Conservation (phyloP, 1,140 invertebrate species). For the Aethina tumida region DNA sequence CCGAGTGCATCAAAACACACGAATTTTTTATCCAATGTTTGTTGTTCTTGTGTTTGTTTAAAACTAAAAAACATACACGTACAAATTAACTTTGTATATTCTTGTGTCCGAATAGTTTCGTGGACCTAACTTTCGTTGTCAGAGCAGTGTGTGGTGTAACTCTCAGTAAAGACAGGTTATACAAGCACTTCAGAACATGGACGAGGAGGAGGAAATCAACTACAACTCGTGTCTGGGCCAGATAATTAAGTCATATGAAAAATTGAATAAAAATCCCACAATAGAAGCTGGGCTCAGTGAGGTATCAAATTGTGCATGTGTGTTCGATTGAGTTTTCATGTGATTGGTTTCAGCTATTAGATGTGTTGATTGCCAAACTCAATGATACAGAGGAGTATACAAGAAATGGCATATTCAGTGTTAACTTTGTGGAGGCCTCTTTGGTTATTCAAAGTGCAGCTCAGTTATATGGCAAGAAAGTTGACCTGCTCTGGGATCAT, state of each 20-base stretch:
- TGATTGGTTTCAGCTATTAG: constrained; percentile 28
- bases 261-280: constrained; percentile 25
- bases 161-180: no score
- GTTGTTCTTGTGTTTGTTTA: no score
- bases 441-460: constrained; percentile 27
- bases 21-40: no score
- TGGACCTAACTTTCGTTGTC: no score
- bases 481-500: constrained; percentile 31
- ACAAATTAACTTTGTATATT: no score
- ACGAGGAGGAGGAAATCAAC: constrained; percentile 6
- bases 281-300: constrained; percentile 25
- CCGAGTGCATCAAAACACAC: no score
- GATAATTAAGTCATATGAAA: constrained; percentile 19
- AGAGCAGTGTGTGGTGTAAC: no score
- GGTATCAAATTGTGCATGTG: no score
- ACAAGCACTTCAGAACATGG: not conserved
- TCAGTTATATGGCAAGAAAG: constrained; percentile 28
- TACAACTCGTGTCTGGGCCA: constrained; percentile 15
- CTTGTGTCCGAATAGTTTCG: no score
- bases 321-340: no score
- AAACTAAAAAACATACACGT: no score
- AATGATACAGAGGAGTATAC: constrained; percentile 20
- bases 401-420: constrained; percentile 27
- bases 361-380: constrained; percentile 20
- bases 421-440: constrained; percentile 32